A percentile compares a stretch with the other conserved stretches of the same genome.
These are phyloP conservation scores for Phaedon cochleariae DNA, from an alignment of 2,888 invertebrate genomes.

Conservation along the genomic window DNA sequence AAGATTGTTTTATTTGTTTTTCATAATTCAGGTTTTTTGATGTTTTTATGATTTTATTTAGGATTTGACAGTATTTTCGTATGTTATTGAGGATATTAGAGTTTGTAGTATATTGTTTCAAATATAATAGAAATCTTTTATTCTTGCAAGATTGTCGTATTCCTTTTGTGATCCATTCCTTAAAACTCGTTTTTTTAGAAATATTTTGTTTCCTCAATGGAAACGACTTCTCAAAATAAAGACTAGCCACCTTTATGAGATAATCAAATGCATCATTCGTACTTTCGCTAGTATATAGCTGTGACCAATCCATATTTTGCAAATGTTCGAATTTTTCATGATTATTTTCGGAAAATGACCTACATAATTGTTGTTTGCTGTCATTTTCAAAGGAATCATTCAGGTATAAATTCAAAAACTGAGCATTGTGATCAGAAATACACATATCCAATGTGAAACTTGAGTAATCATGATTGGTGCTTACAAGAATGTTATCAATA, in stretches of 20 bases:
- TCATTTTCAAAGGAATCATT: neutral
- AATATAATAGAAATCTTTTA: neutral
- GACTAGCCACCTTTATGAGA: neutral
- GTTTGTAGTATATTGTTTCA: neutral
- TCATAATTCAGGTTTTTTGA: neutral
- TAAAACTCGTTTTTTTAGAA: no score
- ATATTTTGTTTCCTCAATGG: neutral
- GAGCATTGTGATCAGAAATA: conserved; percentile 1
- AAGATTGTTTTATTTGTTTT: neutral
- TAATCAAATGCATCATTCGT: neutral
- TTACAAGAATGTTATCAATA: conserved; percentile 1
- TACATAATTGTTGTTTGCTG: neutral
- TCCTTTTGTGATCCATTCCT: no score
- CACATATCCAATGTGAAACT: neutral
- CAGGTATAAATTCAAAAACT: conserved; percentile 2
- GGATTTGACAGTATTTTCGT: neutral
- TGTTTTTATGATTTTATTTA: neutral
- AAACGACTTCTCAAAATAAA: neutral
- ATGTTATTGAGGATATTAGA: neutral
- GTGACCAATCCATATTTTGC: neutral
- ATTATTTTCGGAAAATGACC: neutral
- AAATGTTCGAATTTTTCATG: neutral
- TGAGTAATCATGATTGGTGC: neutral
- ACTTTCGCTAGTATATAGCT: conserved; percentile 1
- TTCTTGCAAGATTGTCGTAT: no score